Base-by-base conservation (phyloP, 2,113 vertebrate species). In the Litocranius walleri region DNA sequence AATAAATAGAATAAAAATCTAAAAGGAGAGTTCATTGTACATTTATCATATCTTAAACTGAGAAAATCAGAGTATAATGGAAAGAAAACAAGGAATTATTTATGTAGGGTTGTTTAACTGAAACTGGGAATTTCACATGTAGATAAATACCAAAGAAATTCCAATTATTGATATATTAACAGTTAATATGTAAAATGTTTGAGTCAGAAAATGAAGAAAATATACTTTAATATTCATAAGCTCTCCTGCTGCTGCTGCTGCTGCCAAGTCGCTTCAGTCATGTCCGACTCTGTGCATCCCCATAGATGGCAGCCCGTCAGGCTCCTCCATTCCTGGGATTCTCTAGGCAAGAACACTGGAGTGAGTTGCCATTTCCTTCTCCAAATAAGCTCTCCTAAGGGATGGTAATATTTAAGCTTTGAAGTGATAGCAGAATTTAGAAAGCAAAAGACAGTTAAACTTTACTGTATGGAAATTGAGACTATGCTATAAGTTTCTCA, bases 161-260 rank as follows among this genome's bases (percentile, higher is more conserved):
- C 6, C 19, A 90, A 61, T 57, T 90, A 6, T 77, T 77, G 6
- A 74, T 43, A 43, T 77, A 88, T 71, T 40, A 54, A 81, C 7
- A 74, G 45, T 40, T 88, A 64, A 88, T 62, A 92, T 40, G 78
- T 86, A 77, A 95, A 92, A 87, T 82, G 15, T 87, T 93, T 90
- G 82, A 93, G 91, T 71, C 6, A 91, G 8, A 89, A 91, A 89
- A 90, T 54, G 30, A 95, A 89, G 62, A 64, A 95, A 92, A 85
- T 81, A 78, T 19, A 88, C 57, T 84, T 88, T n/a, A 91, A 52
- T 82, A 90, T 82, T 83, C 50, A 82, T 88, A 64, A 94, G 36
- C 19, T 77, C 17, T 94, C 77, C 57, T 85, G 29, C 59, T 62
- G 59, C 29, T 61, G 59, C 29, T 61, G 29, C 59, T 62, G 59